Base-by-base conservation (phyloP, 1,140 invertebrate species). In the Anagrus nilaparvatae region DNA sequence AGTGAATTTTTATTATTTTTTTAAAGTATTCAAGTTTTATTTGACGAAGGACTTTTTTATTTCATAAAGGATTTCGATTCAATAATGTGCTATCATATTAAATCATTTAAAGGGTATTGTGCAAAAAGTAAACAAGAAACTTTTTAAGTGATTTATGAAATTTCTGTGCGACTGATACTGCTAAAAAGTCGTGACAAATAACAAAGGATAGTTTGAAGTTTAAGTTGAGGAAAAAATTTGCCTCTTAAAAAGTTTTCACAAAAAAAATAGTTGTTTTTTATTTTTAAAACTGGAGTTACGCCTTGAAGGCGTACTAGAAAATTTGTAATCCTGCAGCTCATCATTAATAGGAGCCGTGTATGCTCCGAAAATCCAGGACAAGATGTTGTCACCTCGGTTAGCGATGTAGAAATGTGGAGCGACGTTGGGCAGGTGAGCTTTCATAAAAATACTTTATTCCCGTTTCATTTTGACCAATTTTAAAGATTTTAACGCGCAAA, bases 361-460 rank as follows among this genome's bases (percentile, higher is more conserved):
- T 65, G 63, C 51, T 57, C 52, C 48, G 54, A 52, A 52, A 58
- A 56, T 56, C 54, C 7, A 31, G 45, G 54, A 52, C 62, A 64
- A 66, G 59, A 69, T 67, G 66, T 60, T 65, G 64, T 65, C 62
- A 53, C 59, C 60, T 50, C 52, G 57, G 63, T 58, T 58, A 65
- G 63, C 61, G 54, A 66, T 63, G 63, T 63, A 65, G 67, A 61
- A 60, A 69, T 69, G 65, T 68, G 63, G 66, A 66, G 60, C 65
- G 65, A 69, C 63, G 58, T 66, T 63, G 59, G 59, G 58, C 65
- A 69, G 66, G 66, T 67, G 63, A 69, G 63, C 65, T 54, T 43
- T 28, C 5, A 18, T 10, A 16, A 27, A 10, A 9, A 16, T 32
- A n/a, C 19, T 39, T 30, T 36, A 9, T 34, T 27, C 9, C 17